Conservation (phyloP, 2,888 invertebrate genomes). For the Pegoplata infirma region DNA sequence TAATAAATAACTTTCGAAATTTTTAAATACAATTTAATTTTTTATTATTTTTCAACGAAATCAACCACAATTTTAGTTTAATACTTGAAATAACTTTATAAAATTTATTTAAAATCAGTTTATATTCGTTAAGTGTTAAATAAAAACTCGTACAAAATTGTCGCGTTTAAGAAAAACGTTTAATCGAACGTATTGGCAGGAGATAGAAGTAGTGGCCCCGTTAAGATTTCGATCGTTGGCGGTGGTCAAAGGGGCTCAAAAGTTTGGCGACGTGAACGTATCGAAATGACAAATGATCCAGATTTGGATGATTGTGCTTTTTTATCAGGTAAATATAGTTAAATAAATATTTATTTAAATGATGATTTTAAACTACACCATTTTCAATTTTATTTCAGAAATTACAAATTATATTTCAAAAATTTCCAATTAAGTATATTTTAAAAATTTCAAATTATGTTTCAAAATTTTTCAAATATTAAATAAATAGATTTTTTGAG, state of each 20-base stretch:
- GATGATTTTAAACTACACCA: too few species aligned
- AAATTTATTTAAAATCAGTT: neutral
- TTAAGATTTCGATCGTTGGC: conserved; percentile 79
- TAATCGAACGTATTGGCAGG: conserved; percentile 77
- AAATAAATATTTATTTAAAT: too few species aligned
- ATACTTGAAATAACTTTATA: too few species aligned
- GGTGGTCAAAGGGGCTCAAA: conserved; percentile 77
- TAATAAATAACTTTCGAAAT: neutral
- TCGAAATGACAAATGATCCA: conserved; percentile 89
- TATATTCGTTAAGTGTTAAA: neutral
- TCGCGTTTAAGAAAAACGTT: conserved; percentile 46
- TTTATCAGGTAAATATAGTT: conserved; percentile 87
- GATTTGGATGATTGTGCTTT: conserved; percentile 96
- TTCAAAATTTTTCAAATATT: too few species aligned
- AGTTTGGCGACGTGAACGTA: conserved; percentile 80
- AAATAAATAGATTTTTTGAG: too few species aligned
- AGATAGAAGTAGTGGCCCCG: conserved; percentile 77
- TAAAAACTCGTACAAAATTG: conserved; percentile 49
- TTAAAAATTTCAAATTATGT: too few species aligned
- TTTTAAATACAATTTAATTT: neutral
- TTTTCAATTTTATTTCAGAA: too few species aligned
- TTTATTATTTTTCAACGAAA: neutral
- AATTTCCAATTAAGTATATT: too few species aligned
- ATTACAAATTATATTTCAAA: too few species aligned
- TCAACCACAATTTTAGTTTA: neutral